Base-by-base conservation (phyloP, 2,797 vertebrate genomes). In the Pangasius djambal region DNA sequence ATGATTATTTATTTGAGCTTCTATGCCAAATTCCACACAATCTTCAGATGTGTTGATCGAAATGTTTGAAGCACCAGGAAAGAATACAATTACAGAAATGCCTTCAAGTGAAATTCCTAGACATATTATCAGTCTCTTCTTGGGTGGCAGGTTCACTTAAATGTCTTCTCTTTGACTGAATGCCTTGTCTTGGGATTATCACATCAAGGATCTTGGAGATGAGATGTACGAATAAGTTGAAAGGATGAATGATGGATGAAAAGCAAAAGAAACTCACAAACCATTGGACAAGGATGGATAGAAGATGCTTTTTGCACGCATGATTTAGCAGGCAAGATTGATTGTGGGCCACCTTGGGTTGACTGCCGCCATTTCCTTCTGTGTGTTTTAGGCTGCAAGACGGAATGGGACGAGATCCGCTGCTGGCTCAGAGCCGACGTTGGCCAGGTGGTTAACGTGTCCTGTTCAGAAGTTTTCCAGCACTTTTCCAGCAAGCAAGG, bases 351-450 rank as follows among this genome's bases (percentile, higher is more conserved):
- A 78, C 40, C 40, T 25, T 65, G 1, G 40, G 50, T 9, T 57
- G 77, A 79, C 40, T 70, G 63, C 63, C 4, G 10, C 6, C 8
- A 8, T 86, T 74, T 59, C 16, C 59, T 31, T 22, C 55, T 5
- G 3, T 63, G 7, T 84, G 44, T 82, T 74, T 85, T 69, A 98
- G 97, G 95, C 25, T 98, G 97, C 55, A 79, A 92, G 86, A 96
- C 95, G 1, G 94, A 97, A n/a, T 98, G 97, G 97, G 97, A 98
- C 6, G 95, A 96, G 28, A 94, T 97, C 7, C 95, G 94, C 25
- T 98, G 97, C 91, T 98, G 97, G 97, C 94, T 90, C 59, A 93
- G 92, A 92, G 96, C 96, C 8, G 91, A 96, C 3, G 93, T 95
- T 7, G 97, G 97, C 8, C 96, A 97, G 90, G 94, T 97, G 89